Evolutionary conservation across 2,797 vertebrate species (phyloP).

Genomic region (Cuculus canorus): DNA sequence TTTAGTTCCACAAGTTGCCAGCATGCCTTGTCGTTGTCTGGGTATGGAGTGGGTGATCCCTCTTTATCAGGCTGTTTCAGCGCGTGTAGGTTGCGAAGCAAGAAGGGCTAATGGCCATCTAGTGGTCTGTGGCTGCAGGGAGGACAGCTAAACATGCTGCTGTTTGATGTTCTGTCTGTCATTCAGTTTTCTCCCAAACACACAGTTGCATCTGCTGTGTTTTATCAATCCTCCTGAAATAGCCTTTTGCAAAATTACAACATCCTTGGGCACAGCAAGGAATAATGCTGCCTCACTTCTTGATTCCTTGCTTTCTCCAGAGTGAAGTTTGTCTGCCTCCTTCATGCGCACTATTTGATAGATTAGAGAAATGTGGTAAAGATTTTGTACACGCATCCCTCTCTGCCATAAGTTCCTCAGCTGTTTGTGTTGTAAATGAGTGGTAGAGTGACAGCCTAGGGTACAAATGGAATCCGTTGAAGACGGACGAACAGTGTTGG

Average conservation of each 20-base stretch:
- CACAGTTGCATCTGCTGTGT: not conserved
- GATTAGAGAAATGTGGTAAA: not conserved
- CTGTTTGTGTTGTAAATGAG: not conserved
- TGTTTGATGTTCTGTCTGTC: not conserved
- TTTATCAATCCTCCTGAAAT: not conserved
- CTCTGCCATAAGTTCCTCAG: not conserved
- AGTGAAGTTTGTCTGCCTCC: not conserved
- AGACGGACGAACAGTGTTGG: not conserved
- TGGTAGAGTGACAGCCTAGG: not conserved
- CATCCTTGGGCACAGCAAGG: not conserved
- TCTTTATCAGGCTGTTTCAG: not conserved
- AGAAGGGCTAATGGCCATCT: not conserved
- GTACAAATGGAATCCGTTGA: not conserved
- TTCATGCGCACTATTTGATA: not conserved
- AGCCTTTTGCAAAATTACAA: not conserved
- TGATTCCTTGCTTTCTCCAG: not conserved
- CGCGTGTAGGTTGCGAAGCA: not conserved
- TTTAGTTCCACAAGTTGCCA: not conserved
- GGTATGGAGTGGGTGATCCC: not conserved
- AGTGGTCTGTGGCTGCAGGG: not conserved
- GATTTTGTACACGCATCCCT: not conserved
- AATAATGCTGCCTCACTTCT: not conserved
- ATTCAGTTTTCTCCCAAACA: not conserved
- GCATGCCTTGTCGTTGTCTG: not conserved
- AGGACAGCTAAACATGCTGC: not conserved